Conservation (phyloP, 2,113 vertebrate species). For the Lepidothrix coronata region DNA sequence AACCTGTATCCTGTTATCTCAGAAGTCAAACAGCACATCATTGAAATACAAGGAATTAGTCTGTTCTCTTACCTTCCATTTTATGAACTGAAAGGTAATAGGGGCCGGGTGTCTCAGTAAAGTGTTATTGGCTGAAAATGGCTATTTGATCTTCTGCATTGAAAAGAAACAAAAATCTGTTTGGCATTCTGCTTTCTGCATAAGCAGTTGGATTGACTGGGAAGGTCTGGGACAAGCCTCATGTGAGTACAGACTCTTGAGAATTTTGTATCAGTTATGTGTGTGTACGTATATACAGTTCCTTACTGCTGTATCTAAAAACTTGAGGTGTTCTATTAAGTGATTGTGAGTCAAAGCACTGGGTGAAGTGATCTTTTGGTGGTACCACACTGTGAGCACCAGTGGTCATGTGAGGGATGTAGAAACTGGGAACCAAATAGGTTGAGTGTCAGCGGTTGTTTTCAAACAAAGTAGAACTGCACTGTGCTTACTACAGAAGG, state of each 20-base stretch:
- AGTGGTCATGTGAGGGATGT: neutral
- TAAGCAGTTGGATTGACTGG: neutral
- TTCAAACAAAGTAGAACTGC: neutral
- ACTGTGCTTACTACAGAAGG: neutral
- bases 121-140: neutral
- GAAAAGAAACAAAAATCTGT: neutral
- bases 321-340: rapidly evolving
- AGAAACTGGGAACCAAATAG: neutral
- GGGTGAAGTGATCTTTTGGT: too few relatives aligned
- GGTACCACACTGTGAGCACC: neutral
- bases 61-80: neutral
- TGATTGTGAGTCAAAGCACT: neutral
- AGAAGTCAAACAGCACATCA: neutral
- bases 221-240: neutral
- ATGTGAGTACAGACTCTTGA: neutral
- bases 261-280: neutral
- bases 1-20: neutral
- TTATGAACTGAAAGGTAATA: neutral
- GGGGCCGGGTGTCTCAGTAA: neutral
- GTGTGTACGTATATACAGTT: rapidly evolving
- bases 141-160: neutral
- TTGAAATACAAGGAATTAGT: neutral
- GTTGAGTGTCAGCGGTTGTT: neutral
- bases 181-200: neutral
- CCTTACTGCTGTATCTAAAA: neutral